Percentiles rank a stretch among this genome's conserved stretches.
Conservation (phyloP, 2,888 invertebrate genomes). For the Anoplius nigerrimus region DNA sequence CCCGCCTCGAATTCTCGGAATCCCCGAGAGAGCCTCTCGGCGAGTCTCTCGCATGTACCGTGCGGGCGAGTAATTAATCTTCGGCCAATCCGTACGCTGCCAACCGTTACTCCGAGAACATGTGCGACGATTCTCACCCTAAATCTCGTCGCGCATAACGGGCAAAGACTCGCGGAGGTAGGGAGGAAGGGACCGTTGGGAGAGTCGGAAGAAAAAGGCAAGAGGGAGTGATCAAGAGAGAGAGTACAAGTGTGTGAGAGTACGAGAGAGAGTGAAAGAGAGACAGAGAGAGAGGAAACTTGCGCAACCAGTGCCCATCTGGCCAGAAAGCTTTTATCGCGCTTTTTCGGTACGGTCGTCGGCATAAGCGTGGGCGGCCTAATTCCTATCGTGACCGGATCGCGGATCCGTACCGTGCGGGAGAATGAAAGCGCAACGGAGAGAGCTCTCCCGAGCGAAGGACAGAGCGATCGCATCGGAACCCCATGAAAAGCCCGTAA, state of each 20-base stretch:
- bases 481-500: slow-evolving; percentile 44
- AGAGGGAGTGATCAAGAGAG: slow-evolving; percentile 3
- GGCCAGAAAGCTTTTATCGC: slow-evolving; percentile 62
- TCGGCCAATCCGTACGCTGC: slow-evolving; percentile 18
- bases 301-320: slow-evolving; percentile 60
- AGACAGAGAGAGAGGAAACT: slow-evolving; percentile 28
- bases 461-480: slow-evolving; percentile 20
- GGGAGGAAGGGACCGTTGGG: slow-evolving; percentile 6
- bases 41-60: slow-evolving; percentile 2
- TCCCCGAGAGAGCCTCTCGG: not conserved
- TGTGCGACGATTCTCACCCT: slow-evolving; percentile 35
- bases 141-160: slow-evolving; percentile 23
- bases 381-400: slow-evolving; percentile 46
- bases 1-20: slow-evolving; percentile 23
- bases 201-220: no score
- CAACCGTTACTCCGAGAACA: slow-evolving; percentile 10
- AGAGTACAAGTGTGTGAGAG: no score
- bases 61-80: slow-evolving; percentile 40
- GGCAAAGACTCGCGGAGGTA: slow-evolving; percentile 3
- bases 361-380: slow-evolving; percentile 60
- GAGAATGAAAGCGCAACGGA: not conserved
- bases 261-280: not conserved
- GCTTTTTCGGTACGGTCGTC: slow-evolving; percentile 59
- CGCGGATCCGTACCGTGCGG: not conserved
- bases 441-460: not conserved